phyloP scores from a whole-genome alignment of 2,888 invertebrate species.

The Amorpha juglandis region DNA sequence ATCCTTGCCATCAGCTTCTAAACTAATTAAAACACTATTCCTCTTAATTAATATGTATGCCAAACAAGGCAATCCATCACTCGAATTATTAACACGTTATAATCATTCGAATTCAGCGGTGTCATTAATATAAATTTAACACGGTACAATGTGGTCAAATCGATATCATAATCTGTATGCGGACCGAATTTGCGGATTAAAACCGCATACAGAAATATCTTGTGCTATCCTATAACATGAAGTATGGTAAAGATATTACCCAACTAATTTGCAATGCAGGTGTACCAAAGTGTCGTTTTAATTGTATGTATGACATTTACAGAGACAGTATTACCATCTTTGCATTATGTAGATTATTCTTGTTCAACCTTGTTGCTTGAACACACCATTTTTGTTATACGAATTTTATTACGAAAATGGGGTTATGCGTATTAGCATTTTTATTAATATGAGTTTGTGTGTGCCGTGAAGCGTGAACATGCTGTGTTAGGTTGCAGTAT shows the following conservation, averaged over 20 bases:
- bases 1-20: too few species aligned
- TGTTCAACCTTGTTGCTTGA: slow-evolving; percentile 4
- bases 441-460: slow-evolving; percentile 7
- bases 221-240: background rate
- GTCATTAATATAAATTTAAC: background rate
- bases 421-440: slow-evolving; percentile 9
- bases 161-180: background rate
- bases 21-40: too few species aligned
- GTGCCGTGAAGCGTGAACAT: too few species aligned
- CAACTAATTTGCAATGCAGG: slow-evolving; percentile 37
- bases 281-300: slow-evolving; percentile 37
- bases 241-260: slow-evolving; percentile 18
- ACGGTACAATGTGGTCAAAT: background rate
- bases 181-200: background rate
- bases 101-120: background rate
- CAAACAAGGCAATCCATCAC: too few species aligned
- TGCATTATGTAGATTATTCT: slow-evolving; percentile 29
- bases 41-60: too few species aligned
- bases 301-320: slow-evolving; percentile 36
- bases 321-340: slow-evolving; percentile 21
- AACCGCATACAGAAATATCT: background rate
- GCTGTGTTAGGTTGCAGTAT: background rate
- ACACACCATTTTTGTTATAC: background rate
- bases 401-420: background rate
- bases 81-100: background rate